Conservation (phyloP, 1,140 invertebrate species). For the Tetranychus urticae region DNA sequence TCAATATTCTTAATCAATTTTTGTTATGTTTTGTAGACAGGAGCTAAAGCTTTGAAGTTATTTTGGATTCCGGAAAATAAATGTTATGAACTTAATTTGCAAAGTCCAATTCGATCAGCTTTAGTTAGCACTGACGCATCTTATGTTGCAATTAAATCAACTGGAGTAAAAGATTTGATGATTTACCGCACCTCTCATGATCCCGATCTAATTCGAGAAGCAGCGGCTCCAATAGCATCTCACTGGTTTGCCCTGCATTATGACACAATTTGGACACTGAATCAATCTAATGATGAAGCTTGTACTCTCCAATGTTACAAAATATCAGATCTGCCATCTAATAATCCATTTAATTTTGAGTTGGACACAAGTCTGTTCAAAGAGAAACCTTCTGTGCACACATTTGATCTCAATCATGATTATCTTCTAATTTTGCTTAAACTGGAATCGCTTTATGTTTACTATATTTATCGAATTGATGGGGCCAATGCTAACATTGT, state of each 20-base stretch:
- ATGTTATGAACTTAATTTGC: neutral
- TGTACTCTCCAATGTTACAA: too few species aligned
- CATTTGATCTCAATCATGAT: neutral
- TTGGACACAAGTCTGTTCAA: neutral
- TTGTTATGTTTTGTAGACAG: neutral
- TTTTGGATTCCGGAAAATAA: neutral
- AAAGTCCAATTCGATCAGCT: neutral
- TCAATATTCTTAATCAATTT: neutral
- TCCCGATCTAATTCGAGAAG: neutral
- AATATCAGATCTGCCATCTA: too few species aligned
- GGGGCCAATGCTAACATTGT: neutral
- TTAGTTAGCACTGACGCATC: neutral
- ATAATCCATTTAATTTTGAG: neutral
- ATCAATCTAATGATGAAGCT: too few species aligned
- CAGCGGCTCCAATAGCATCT: neutral
- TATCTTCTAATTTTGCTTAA: neutral
- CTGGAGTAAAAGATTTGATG: neutral
- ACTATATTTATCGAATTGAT: neutral
- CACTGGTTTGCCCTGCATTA: too few species aligned
- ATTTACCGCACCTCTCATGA: neutral
- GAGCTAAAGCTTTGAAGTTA: neutral
- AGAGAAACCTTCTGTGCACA: neutral
- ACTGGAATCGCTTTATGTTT: neutral
- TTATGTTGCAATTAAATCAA: neutral
- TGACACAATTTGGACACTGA: too few species aligned